Evolutionary conservation across 1,140 invertebrate species (phyloP).

Genomic region (Calycopis cecrops): DNA sequence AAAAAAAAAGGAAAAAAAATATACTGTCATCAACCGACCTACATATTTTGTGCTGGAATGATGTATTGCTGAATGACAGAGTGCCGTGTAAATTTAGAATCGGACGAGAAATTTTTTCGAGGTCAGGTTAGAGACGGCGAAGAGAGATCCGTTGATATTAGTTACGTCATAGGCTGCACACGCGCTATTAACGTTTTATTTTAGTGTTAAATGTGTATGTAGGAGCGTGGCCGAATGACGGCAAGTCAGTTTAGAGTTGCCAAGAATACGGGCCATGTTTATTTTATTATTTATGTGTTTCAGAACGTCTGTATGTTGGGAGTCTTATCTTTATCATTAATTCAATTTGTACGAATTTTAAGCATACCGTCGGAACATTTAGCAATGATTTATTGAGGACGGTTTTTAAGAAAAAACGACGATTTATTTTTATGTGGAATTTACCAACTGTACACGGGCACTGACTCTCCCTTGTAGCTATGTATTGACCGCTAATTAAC

Average conservation of each 20-base stretch:
- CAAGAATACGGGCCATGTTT: conserved; percentile 21
- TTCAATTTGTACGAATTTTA: conserved; percentile 2
- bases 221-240: conserved; percentile 32
- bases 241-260: conserved; percentile 28
- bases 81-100: conserved; percentile 54
- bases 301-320: neutral
- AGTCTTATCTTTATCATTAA: conserved; percentile 12
- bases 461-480: no score
- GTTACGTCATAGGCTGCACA: conserved; percentile 54
- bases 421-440: no score
- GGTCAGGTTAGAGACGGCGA: conserved; percentile 48
- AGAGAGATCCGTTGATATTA: conserved; percentile 45
- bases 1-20: conserved; percentile 26
- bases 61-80: conserved; percentile 57
- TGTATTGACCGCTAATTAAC: no score
- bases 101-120: conserved; percentile 51
- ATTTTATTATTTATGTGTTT: conserved; percentile 9
- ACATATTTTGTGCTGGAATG: conserved; percentile 53
- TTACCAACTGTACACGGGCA: no score
- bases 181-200: conserved; percentile 42
- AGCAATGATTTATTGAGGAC: no score
- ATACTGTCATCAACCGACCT: conserved; percentile 62
- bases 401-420: no score
- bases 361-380: neutral
- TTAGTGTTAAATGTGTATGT: conserved; percentile 46